Evolutionary conservation across 2,113 vertebrate genomes (phyloP).

Genomic region (Phyllostomus discolor): DNA sequence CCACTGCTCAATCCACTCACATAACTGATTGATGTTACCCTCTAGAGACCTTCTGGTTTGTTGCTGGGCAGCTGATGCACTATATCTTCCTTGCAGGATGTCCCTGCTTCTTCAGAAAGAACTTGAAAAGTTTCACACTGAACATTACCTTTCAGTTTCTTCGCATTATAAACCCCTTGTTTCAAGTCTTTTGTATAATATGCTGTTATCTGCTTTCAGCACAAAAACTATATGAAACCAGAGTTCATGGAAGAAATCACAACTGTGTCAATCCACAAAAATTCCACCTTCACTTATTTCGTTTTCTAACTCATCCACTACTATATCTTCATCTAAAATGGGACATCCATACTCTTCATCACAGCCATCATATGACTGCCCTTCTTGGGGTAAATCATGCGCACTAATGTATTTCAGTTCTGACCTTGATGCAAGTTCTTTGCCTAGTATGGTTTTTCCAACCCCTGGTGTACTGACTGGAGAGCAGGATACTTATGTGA

Average conservation of each 20-base stretch:
- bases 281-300: slow-evolving; percentile 90
- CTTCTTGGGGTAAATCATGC: slow-evolving; percentile 93
- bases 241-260: slow-evolving; percentile 95
- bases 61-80: slow-evolving; percentile 95
- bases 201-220: slow-evolving; percentile 89
- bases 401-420: slow-evolving; percentile 91
- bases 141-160: slow-evolving; percentile 95
- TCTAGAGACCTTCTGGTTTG: slow-evolving; percentile 91
- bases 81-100: slow-evolving; percentile 91
- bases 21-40: slow-evolving; percentile 90
- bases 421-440: slow-evolving; percentile 88
- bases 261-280: slow-evolving; percentile 95
- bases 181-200: slow-evolving; percentile 90
- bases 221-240: slow-evolving; percentile 97
- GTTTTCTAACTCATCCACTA: slow-evolving; percentile 94
- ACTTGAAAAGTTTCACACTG: slow-evolving; percentile 98
- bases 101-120: slow-evolving; percentile 93
- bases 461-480: slow-evolving; percentile 93
- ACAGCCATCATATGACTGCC: slow-evolving; percentile 91
- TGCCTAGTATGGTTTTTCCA: slow-evolving; percentile 93
- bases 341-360: slow-evolving; percentile 94
- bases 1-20: slow-evolving; percentile 94
- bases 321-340: slow-evolving; percentile 93
- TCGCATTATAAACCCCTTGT: slow-evolving; percentile 93
- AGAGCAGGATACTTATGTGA: neutral